Evolutionary conservation across 2,113 vertebrate species (phyloP), one percentile per base, ranked within the genome.

Genomic region (Notothenia coriiceps): DNA sequence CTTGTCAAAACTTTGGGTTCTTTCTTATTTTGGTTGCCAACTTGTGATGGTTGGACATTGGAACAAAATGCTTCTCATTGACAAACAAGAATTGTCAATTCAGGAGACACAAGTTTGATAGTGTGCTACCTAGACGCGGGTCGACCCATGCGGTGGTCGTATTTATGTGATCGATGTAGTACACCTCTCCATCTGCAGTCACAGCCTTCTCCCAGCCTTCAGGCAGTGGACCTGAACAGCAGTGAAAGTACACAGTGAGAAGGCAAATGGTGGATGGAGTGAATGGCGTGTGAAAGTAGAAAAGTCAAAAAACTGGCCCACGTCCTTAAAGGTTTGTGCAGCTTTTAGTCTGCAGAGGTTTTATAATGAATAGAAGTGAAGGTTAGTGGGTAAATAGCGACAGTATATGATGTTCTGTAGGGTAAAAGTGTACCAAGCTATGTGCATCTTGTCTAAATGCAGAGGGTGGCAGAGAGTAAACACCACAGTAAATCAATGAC

Each of bases 121-220:
- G 86, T 83, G 85, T 74, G 92, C 90, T 94, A 94, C 92, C 93
- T 93, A 94, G 91, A 94, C 96, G 95, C 93, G 97, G 97, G 96
- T 98, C 97, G 96, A 98, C 95, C 97, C 97, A 98, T 94, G 97
- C 94, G 92, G 97, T 98, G 90, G 94, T 95, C 95, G 98, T 98
- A 96, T 97, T 97, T 96, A 97, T 96, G 97, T 98, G 97, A 96
- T 98, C 98, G 96, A 98, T 97, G 95, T 97, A 98, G 96, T 97
- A 98, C 94, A 97, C 95, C 95, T 98, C 97, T 96, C 97, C 97
- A 94, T 98, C 97, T 94, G 96, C 96, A 95, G 97, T 97, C 94
- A 96, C 95, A 90, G 96, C 96, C 96, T 98, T 96, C 94, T 98
- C 97, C 97, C 97, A 98, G 96, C 97, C 97, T 93, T 98, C 97